phyloP scores from a whole-genome alignment of 2,113 vertebrate species.

The Mirounga angustirostris region DNA sequence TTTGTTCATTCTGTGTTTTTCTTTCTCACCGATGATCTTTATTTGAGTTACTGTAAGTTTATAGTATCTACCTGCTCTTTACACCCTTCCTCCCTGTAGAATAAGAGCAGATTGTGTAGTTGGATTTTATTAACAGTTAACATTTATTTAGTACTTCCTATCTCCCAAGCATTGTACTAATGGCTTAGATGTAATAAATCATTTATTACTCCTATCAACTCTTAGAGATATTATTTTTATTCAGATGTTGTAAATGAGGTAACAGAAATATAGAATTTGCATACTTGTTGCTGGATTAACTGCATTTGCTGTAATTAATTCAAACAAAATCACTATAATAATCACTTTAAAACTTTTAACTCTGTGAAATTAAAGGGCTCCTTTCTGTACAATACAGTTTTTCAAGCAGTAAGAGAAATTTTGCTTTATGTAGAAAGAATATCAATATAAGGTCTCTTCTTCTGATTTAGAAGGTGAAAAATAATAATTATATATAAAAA shows the following conservation, averaged over 20 bases:
- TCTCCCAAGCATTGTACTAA: background rate
- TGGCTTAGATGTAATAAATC: background rate
- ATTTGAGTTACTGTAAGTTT: background rate
- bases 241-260: background rate
- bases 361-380: background rate
- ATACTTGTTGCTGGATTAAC: background rate
- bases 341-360: slow-evolving; percentile 20
- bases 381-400: background rate
- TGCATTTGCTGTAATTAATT: background rate
- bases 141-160: background rate
- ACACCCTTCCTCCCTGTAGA: background rate
- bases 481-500: background rate
- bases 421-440: background rate
- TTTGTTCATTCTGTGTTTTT: background rate
- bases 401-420: background rate
- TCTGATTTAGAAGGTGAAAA: background rate
- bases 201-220: background rate
- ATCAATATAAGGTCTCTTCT: background rate
- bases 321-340: background rate
- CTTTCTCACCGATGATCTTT: background rate
- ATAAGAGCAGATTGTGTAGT: background rate
- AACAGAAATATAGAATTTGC: background rate
- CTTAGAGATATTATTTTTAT: background rate
- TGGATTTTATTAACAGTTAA: background rate
- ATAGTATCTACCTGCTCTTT: background rate